Base-by-base conservation (phyloP, 2,113 vertebrate species). In the Oncorhynchus clarkii region DNA sequence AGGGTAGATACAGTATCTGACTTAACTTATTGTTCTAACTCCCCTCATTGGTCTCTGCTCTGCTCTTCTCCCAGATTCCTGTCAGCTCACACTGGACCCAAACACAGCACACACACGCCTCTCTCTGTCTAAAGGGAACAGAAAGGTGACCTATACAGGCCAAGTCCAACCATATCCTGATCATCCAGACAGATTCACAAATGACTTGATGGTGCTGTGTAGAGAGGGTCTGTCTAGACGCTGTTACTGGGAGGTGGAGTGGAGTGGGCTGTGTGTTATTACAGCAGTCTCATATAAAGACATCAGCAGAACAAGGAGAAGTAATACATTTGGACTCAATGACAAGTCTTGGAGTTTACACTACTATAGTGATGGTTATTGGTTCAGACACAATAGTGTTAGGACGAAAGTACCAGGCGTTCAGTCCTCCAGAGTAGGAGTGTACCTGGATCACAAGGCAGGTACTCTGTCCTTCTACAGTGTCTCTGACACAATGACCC, bases 261-360 rank as follows among this genome's bases (percentile, higher is more conserved):
- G 88, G 87, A 86, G 87, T 5, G 86, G 84, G 49, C 4, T 4
- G 22, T 92, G 94, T 0, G 80, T 96, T 20, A 89, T 93, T 0
- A 76, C 96, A 74, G 95, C 95, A 0, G 85, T 95, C 22, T 88
- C 95, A 1, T 96, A 96, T 80, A 78, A 18, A 0, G 71, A 79
- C 0, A 94, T 97, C 5, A 2, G 76, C 0, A 81, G 91, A 48
- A 77, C 77, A 66, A 88, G 91, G 12, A 87, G 71, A 0, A 82
- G 90, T 1, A 84, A 85, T 8, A 88, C 87, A 0, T 95, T 96
- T 0, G 95, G 96, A 2, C 89, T 93, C 5, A 95, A 94, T 0
- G 27, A 82, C 3, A n/a, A 83, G 34, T 97, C 96, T 0, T 98
- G 96, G 96, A 95, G 96, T 51, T 87, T 92, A 31, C 76, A 59